These are phyloP conservation scores for Rhabditophanes sp. DNA, from an alignment of 2,888 invertebrate species.

Conservation along the genomic window DNA sequence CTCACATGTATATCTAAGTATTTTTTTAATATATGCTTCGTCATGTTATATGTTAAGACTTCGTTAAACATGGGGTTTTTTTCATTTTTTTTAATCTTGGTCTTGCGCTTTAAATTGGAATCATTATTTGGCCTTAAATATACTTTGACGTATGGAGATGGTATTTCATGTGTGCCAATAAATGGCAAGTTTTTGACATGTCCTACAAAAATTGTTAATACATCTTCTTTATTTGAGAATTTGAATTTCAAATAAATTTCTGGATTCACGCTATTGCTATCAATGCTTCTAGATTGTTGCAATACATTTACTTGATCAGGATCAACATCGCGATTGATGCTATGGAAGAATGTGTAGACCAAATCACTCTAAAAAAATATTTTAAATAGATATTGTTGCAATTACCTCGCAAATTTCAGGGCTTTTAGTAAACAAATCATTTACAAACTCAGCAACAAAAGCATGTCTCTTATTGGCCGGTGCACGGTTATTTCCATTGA, in stretches of 20 bases:
- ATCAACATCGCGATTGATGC: slow-evolving; percentile 61
- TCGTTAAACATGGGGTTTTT: slow-evolving; percentile 95
- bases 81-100: slow-evolving; percentile 73
- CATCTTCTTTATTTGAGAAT: no score
- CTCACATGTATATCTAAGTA: no score
- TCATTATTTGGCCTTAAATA: slow-evolving; percentile 69
- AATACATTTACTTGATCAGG: slow-evolving; percentile 13
- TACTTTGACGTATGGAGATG: slow-evolving; percentile 50
- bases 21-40: no score
- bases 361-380: slow-evolving; percentile 56
- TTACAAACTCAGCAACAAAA: no score
- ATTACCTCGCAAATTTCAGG: no score
- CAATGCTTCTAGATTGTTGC: slow-evolving; percentile 1
- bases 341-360: slow-evolving; percentile 97
- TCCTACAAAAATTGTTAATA: slow-evolving; percentile 23
- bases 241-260: no score
- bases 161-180: slow-evolving; percentile 24
- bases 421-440: no score
- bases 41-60: slow-evolving; percentile 58
- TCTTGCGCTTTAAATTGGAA: slow-evolving; percentile 73
- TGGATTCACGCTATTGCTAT: no score
- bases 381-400: slow-evolving; percentile 2
- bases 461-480: no score
- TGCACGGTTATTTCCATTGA: no score
- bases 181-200: slow-evolving; percentile 21